Evolutionary conservation across 1,140 invertebrate species (phyloP), one percentile per base, ranked within the genome.

Genomic region (Panulirus ornatus): DNA sequence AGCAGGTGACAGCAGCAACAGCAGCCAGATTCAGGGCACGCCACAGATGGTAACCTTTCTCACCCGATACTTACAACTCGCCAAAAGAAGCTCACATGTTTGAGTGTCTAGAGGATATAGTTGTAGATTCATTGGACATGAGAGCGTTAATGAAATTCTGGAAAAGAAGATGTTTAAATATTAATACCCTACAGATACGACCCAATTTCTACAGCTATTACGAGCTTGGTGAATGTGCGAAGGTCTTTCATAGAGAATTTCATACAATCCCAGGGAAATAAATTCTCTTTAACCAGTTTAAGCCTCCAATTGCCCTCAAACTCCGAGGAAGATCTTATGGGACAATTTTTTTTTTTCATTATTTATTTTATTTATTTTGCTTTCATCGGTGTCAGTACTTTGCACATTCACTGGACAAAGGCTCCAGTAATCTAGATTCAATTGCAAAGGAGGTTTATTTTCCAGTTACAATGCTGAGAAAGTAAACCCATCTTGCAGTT

Each of bases 91-190:
- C 70, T 97, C 97, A 94, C 98, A 99, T 71, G 97, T 96, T 95
- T 99, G 98, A 93, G 97, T 96, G 95, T 99, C 98, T 93, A 99
- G 94, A 58, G 98, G 98, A 95, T 99, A 99, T 58, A 99, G 95
- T 95, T 99, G 98, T 92, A 99, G 95, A 95, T 98, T 98, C 98
- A 99, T 99, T 70, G 98, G 98, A 93, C 98, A 99, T 14, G 98
- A 97, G 89, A 99, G 95, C 70, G 98, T 98, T 91, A 99, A 94
- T 19, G 98, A 98, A 94, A 99, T 98, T 94, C 97, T 97, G 94
- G 38, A 63, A 95, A 91, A 93, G 92, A 88, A 92, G 88, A 87
- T 87, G 75, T 54, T 87, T 11, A 79, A 8, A 34, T 87, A 85
- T 85, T 85, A 85, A 85, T 85, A 84, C 90, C 76, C 63, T 63